Percentiles rank a stretch among this genome's conserved stretches.
Conservation (phyloP, 2,888 invertebrate species). For the Blera fallax region DNA sequence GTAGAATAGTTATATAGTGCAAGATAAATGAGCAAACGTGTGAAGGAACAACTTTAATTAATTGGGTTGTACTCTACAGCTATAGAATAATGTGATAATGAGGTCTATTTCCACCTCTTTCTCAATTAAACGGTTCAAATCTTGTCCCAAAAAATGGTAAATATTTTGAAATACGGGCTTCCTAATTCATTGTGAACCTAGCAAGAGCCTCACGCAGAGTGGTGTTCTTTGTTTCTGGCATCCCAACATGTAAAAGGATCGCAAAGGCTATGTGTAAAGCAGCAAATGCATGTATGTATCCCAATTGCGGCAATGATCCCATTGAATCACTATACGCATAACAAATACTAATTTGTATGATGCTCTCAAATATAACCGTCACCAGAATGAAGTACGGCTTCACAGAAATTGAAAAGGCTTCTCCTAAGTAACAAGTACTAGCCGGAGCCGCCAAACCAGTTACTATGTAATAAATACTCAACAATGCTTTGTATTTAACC, state of each 20-base stretch:
- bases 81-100: no score
- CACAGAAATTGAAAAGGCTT: conserved; percentile 77
- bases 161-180: no score
- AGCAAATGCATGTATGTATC: conserved; percentile 74
- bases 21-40: no score
- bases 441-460: conserved; percentile 75
- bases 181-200: conserved; percentile 68
- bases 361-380: conserved; percentile 75
- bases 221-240: conserved; percentile 77
- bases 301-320: not conserved
- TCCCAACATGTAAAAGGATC: conserved; percentile 61
- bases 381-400: conserved; percentile 75
- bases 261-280: conserved; percentile 73
- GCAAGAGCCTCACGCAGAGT: conserved; percentile 75
- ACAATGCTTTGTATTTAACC: conserved; percentile 7
- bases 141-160: no score
- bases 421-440: conserved; percentile 76
- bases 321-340: no score
- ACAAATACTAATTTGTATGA: conserved; percentile 63
- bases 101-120: no score
- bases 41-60: no score
- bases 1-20: no score
- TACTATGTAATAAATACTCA: conserved; percentile 75
- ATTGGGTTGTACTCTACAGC: no score
- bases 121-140: no score